phyloP scores from a whole-genome alignment of 2,888 invertebrate species.

The Luperina nickerlii region DNA sequence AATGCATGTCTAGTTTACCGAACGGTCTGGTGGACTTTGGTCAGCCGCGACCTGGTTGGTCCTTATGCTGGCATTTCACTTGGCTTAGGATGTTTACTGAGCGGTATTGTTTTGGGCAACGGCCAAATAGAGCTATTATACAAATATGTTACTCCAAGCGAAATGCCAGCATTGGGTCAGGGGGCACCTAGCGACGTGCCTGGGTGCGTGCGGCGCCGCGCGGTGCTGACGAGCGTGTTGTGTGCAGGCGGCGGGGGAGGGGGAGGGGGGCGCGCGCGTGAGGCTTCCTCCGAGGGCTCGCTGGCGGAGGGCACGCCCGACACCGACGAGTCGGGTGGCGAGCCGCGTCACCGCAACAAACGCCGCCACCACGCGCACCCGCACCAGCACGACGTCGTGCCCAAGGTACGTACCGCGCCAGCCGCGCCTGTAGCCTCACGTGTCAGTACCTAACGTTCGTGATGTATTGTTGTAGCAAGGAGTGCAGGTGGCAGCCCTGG shows the following conservation, averaged over 20 bases:
- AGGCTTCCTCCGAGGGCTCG: constrained; percentile 93
- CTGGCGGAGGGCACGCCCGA: constrained; percentile 93
- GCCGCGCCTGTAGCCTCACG: neutral
- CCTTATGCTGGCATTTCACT: neutral
- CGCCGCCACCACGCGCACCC: constrained; percentile 86
- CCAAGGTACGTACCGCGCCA: constrained; percentile 67
- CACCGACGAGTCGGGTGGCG: constrained; percentile 92
- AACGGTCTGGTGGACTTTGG: neutral
- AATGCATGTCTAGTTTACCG: neutral
- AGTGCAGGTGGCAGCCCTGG: constrained; percentile 97
- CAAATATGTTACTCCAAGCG: constrained; percentile 5
- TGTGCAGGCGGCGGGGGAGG: constrained; percentile 51
- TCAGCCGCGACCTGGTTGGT: neutral
- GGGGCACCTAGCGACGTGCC: neutral
- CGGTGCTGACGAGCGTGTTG: constrained; percentile 6
- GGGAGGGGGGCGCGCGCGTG: constrained; percentile 80
- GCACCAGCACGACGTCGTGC: constrained; percentile 76
- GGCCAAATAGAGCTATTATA: neutral
- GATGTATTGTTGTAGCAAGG: constrained; percentile 76
- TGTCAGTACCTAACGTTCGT: neutral
- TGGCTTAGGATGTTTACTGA: neutral
- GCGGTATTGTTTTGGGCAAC: neutral
- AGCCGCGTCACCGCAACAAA: constrained; percentile 86
- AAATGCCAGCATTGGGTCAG: neutral
- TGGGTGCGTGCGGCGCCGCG: neutral